A percentile compares a stretch with the other conserved stretches of the same genome.
Evolutionary conservation across 23 tunicate genomes (phyloP).

Genomic region (Styela clava): DNA sequence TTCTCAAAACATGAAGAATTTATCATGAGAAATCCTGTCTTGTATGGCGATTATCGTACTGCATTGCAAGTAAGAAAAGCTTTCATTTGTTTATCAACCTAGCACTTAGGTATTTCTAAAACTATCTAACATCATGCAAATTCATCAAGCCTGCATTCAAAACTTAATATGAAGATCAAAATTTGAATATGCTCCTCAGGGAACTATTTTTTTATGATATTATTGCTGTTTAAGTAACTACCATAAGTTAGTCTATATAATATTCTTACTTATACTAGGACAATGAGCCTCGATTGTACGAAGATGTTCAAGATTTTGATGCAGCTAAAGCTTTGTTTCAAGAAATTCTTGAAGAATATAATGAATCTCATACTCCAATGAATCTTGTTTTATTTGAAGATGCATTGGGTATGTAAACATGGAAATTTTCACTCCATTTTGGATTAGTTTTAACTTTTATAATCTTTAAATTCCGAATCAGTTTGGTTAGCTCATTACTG

Average conservation of each 20-base stretch:
- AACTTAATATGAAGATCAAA: too few relatives aligned
- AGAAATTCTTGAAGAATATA: conserved; percentile 96
- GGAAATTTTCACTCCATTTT: too few relatives aligned
- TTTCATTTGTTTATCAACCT: too few relatives aligned
- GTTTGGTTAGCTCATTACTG: too few relatives aligned
- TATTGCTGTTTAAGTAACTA: too few relatives aligned
- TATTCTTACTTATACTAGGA: conserved; percentile 35
- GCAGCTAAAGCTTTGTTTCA: conserved; percentile 92
- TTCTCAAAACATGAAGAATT: conserved; percentile 52
- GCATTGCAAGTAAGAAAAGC: conserved; percentile 69
- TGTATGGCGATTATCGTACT: conserved; percentile 91
- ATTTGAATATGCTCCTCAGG: too few relatives aligned
- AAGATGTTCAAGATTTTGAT: conserved; percentile 97
- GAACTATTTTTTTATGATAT: too few relatives aligned
- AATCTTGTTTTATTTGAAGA: conserved; percentile 98
- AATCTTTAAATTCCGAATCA: too few relatives aligned
- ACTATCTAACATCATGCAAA: too few relatives aligned
- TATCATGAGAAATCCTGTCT: conserved; percentile 76
- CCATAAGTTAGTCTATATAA: not conserved
- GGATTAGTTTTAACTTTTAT: not conserved
- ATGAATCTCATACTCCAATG: conserved; percentile 95
- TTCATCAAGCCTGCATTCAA: too few relatives aligned
- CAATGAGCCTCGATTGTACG: conserved; percentile 91
- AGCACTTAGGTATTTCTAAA: too few relatives aligned
- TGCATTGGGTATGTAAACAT: conserved; percentile 82